These are phyloP conservation scores for Hydrotaea diabolus DNA, from an alignment of 2,888 invertebrate genomes.

Conservation along the genomic window DNA sequence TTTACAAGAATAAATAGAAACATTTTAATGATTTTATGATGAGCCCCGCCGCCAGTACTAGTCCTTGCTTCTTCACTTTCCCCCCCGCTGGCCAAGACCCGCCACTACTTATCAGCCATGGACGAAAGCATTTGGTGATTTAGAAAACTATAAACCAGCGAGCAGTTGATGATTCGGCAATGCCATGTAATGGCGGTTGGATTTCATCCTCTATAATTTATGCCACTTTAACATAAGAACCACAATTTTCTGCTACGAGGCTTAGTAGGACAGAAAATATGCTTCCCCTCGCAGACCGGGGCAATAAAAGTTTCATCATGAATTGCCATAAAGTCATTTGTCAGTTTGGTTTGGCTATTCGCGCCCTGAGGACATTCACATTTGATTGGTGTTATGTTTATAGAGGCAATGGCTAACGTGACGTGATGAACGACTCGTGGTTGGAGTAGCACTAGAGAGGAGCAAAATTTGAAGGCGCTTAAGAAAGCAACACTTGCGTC, in stretches of 20 bases:
- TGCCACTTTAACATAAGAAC: background rate
- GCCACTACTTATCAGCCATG: background rate
- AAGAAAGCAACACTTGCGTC: too few species aligned
- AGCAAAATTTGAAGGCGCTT: too few species aligned
- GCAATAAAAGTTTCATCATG: background rate
- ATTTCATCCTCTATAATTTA: background rate
- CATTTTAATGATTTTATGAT: slow-evolving; percentile 9
- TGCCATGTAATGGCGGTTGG: background rate
- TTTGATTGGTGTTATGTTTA: background rate
- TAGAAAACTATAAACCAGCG: background rate
- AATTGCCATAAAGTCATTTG: background rate
- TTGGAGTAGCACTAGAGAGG: background rate
- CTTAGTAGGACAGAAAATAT: background rate
- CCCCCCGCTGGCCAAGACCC: background rate
- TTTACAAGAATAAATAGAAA: background rate
- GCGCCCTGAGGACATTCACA: background rate
- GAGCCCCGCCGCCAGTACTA: background rate
- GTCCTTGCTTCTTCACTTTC: background rate
- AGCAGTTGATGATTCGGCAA: background rate
- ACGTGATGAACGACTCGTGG: background rate
- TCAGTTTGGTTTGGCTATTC: background rate
- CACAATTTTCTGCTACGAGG: background rate
- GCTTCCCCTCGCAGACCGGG: background rate
- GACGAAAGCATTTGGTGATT: background rate
- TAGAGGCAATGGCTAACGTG: background rate